Conservation (phyloP, 1,140 invertebrate species). For the Acyrthosiphon pisum region DNA sequence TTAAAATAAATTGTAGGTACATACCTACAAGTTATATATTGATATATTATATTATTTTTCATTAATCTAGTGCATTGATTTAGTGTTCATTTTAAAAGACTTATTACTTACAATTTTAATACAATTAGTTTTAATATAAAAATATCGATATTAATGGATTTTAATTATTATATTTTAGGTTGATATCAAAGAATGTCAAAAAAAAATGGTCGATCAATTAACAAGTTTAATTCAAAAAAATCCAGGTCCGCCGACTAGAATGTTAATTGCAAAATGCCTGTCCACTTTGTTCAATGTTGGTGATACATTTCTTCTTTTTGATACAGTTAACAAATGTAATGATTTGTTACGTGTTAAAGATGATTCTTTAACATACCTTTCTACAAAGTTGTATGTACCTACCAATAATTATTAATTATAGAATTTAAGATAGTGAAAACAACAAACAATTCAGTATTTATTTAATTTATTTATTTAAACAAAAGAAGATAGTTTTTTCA, state of each 20-base stretch:
- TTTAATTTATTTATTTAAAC: background rate
- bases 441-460: background rate
- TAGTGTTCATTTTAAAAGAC: background rate
- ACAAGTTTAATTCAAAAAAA: conserved; percentile 85
- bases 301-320: conserved; percentile 95
- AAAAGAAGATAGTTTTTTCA: too few species aligned
- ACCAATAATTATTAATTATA: background rate
- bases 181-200: conserved; percentile 96
- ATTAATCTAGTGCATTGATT: background rate
- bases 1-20: too few species aligned
- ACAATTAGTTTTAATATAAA: background rate
- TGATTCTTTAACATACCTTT: conserved; percentile 92
- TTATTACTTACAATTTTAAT: background rate
- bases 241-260: conserved; percentile 90
- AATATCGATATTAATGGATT: background rate
- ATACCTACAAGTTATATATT: too few species aligned
- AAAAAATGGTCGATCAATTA: conserved; percentile 93
- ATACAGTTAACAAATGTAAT: conserved; percentile 98
- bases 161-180: conserved; percentile 70
- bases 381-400: conserved; percentile 89
- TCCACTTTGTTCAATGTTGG: conserved; percentile 96
- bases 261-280: conserved; percentile 90
- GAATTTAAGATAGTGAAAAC: background rate
- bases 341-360: conserved; percentile 97
- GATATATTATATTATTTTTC: background rate